phyloP scores from a whole-genome alignment of 2,888 invertebrate genomes.

The Drosophila nigricruria region DNA sequence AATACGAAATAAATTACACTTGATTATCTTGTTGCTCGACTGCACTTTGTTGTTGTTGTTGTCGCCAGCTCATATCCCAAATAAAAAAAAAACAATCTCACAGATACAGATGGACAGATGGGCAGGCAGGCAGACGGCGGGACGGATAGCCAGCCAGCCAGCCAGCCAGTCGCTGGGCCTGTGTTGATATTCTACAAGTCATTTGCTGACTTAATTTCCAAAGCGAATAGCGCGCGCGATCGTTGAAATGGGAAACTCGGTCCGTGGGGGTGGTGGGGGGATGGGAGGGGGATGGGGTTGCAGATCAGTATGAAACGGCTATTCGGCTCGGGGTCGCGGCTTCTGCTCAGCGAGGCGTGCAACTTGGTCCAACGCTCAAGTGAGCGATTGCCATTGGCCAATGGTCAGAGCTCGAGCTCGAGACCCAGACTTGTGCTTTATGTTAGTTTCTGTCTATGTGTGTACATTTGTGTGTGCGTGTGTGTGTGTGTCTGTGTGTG shows the following conservation, averaged over 20 bases:
- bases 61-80: slow-evolving; percentile 58
- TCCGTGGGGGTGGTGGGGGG: background rate
- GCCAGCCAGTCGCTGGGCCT: slow-evolving; percentile 31
- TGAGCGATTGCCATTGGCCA: slow-evolving; percentile 66
- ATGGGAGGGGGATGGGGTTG: background rate
- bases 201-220: slow-evolving; percentile 83
- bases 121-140: slow-evolving; percentile 23
- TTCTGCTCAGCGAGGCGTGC: slow-evolving; percentile 82
- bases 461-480: slow-evolving; percentile 7
- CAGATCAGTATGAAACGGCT: slow-evolving; percentile 24
- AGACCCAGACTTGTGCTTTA: slow-evolving; percentile 34
- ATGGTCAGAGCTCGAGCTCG: slow-evolving; percentile 30
- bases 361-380: slow-evolving; percentile 77
- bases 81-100: slow-evolving; percentile 48
- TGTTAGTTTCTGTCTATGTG: slow-evolving; percentile 37
- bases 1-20: slow-evolving; percentile 84
- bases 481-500: slow-evolving; percentile 33
- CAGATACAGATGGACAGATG: slow-evolving; percentile 36
- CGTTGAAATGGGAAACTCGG: slow-evolving; percentile 35
- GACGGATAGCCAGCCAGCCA: background rate
- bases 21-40: slow-evolving; percentile 80
- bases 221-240: slow-evolving; percentile 59
- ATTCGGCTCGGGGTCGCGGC: slow-evolving; percentile 39
- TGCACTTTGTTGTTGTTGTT: slow-evolving; percentile 30
- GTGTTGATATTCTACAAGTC: slow-evolving; percentile 82